A percentile compares a stretch with the other conserved stretches of the same genome.
Evolutionary conservation across 2,888 invertebrate genomes (phyloP).

Genomic region (Liopterus haemorrhoidalis): DNA sequence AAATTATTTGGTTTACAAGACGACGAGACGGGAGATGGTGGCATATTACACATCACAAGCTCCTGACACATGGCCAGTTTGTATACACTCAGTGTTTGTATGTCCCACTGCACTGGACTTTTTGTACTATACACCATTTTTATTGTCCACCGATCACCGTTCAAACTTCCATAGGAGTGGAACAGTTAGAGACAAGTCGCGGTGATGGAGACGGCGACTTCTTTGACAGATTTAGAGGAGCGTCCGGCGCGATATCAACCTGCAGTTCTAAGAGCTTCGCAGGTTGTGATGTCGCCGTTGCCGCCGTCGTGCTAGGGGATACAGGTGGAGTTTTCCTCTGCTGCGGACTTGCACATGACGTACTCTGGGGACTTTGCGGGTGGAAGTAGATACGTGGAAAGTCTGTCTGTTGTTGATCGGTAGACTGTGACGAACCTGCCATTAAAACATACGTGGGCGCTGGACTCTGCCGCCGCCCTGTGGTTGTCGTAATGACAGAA

Average conservation of each 20-base stretch:
- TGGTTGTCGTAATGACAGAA: conserved; percentile 59
- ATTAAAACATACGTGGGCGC: conserved; percentile 18
- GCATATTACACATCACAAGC: too few species aligned
- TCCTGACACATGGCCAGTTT: too few species aligned
- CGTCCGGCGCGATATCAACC: conserved; percentile 74
- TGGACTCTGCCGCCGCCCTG: conserved; percentile 33
- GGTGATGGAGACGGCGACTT: conserved; percentile 75
- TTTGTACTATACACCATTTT: conserved; percentile 42
- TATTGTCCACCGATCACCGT: too few species aligned
- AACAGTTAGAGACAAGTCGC: too few species aligned
- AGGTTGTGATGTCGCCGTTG: conserved; percentile 42
- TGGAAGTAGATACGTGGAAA: conserved; percentile 38
- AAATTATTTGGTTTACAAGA: too few species aligned
- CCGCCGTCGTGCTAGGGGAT: conserved; percentile 47
- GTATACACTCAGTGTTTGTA: too few species aligned
- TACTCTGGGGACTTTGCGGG: conserved; percentile 44
- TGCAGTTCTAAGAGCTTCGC: conserved; percentile 66
- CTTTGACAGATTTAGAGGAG: conserved; percentile 85
- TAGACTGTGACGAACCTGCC: background rate
- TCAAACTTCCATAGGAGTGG: conserved; percentile 45
- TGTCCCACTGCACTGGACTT: too few species aligned
- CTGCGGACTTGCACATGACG: conserved; percentile 44
- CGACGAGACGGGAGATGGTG: too few species aligned
- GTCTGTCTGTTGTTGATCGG: conserved; percentile 13
- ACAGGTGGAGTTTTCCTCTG: conserved; percentile 44